A percentile compares a stretch with the other conserved stretches of the same genome.
Conservation (phyloP, 2,888 invertebrate genomes). For the Heliconius hortense region DNA sequence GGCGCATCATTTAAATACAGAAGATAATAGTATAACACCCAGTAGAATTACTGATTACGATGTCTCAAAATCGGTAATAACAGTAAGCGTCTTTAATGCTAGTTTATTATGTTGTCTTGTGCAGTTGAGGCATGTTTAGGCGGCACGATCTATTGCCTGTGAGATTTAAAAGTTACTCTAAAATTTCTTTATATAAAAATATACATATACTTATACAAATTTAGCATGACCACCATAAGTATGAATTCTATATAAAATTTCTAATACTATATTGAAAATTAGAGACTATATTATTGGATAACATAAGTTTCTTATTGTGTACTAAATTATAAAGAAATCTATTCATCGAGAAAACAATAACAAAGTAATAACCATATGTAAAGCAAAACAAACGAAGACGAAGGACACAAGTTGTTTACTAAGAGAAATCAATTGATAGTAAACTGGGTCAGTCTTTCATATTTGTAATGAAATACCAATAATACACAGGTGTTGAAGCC, state of each 20-base stretch:
- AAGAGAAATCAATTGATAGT: conserved; percentile 8
- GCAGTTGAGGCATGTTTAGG: background rate
- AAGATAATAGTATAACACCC: no score
- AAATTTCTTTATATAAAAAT: background rate
- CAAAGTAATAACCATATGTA: background rate
- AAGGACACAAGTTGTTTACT: conserved; percentile 17
- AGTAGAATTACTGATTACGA: no score
- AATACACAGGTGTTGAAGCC: conserved; percentile 35
- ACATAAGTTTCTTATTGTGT: background rate
- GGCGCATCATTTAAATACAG: no score
- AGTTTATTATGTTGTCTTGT: conserved; percentile 6
- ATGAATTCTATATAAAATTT: no score
- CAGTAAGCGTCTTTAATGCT: background rate
- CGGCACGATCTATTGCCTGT: background rate
- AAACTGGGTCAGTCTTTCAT: conserved; percentile 16
- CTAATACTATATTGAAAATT: background rate
- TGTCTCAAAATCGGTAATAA: background rate
- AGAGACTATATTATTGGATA: background rate
- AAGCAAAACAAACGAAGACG: conserved; percentile 10
- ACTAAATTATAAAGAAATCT: background rate
- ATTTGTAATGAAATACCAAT: conserved; percentile 21
- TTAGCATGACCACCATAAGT: background rate
- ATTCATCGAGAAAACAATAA: background rate
- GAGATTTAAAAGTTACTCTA: background rate
- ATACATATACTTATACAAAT: background rate